A percentile compares a stretch with the other conserved stretches of the same genome.
Evolutionary conservation across 2,797 vertebrate species (phyloP).

Genomic region (Arctocebus calabarensis): DNA sequence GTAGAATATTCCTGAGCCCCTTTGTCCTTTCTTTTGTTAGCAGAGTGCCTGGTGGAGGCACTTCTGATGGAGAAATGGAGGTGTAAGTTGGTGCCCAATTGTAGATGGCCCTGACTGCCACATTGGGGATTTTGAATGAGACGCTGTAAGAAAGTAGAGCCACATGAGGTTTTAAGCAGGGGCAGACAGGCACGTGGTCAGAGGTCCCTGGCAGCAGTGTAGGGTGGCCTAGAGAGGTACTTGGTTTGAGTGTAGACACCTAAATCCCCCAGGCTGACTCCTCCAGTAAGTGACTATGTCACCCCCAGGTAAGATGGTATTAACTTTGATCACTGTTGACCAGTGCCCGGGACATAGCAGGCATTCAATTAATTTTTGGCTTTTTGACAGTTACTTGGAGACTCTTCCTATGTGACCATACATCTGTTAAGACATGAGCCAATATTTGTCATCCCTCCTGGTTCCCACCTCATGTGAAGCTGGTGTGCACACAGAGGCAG

Average conservation of each 20-base stretch:
- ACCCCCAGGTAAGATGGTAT: too few species aligned
- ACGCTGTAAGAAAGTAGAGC: neutral
- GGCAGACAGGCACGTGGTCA: neutral
- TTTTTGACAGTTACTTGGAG: neutral
- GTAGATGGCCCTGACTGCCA: neutral
- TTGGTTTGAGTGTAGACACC: neutral
- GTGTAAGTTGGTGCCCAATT: neutral
- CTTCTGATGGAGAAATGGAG: neutral
- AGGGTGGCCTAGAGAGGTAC: neutral
- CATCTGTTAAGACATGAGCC: neutral
- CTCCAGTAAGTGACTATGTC: neutral
- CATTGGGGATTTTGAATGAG: neutral
- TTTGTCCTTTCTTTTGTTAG: neutral
- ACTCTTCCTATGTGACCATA: neutral
- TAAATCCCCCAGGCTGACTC: neutral
- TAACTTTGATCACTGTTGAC: neutral
- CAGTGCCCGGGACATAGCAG: neutral
- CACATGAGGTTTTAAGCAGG: neutral
- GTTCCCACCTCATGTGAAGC: neutral
- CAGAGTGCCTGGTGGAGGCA: neutral
- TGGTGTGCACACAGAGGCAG: neutral
- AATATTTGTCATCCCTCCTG: neutral
- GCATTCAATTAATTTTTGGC: neutral
- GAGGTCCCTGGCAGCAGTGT: neutral
- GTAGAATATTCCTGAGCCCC: neutral